Evolutionary conservation across 2,113 vertebrate species (phyloP), one percentile per base, ranked within the genome.

Genomic region (Crotophaga sulcirostris): DNA sequence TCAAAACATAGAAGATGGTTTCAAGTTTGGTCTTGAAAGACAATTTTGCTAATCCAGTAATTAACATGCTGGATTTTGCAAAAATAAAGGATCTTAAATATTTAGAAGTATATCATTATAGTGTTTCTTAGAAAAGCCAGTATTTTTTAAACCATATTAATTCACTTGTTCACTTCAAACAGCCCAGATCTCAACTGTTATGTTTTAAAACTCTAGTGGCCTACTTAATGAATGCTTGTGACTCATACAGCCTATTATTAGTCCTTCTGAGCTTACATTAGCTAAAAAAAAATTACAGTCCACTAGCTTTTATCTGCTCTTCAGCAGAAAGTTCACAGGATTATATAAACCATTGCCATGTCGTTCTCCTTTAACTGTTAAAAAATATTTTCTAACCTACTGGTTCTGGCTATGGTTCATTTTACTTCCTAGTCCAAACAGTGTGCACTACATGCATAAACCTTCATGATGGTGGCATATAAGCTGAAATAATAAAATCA

Each of bases 231-330:
- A 97, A 87, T 92, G 86, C 91, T 91, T 94, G 75, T 95, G 93
- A 97, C 72, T 97, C 93, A 87, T 72, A 90, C 92, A n/a, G 64
- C 62, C 87, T 96, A 95, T 97, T 97, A 95, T 95, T 97, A 96
- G 87, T 66, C 59, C 63, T 70, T 93, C 79, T 74, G 55, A 89
- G 74, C 70, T 88, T 89, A 87, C 73, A 96, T 86, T 89, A 83
- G 69, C 11, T 31, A 42, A 86, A 77, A 91, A 67, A 67, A 66
- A 58, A 77, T 45, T 68, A 90, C 24, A 93, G 73, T n/a, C 90
- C 92, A 40, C 77, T 49, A 87, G 77, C 29, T 96, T 96, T 95
- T 93, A 77, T 80, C 82, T 80, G 45, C 42, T 33, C 31, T 68
- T 96, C 59, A 92, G 82, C 70, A 94, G 74, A 93, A 96, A 83